Evolutionary conservation across 2,113 vertebrate species (phyloP), one percentile per base, ranked within the genome.

Genomic region (Cairina moschata): DNA sequence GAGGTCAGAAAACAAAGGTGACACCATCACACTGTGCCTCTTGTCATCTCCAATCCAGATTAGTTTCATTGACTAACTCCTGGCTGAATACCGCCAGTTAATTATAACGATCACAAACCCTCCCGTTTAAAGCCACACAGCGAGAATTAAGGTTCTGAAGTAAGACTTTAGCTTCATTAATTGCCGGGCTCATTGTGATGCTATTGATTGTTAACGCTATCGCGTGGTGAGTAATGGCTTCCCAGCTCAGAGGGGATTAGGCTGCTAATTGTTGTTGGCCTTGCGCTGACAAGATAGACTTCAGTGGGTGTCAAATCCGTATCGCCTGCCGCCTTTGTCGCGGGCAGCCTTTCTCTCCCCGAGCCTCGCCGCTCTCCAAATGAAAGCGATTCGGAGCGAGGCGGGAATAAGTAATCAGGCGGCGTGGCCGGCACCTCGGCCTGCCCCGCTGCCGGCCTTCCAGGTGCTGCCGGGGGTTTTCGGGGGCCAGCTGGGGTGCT

Each of bases 201-300:
- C 97, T 98, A 99, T 99, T 98, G 98, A 99, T 99, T 98, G 97
- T 96, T 95, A 97, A 97, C 95, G 98, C 97, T 98, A 98, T 96
- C 76, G 91, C 96, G 87, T 96, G 96, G 97, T 98, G 97, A 98
- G 98, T 97, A 97, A 98, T 98, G 97, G 98, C 98, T 98, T 97
- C 98, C 97, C 29, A 69, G 96, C 96, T 97, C 94, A 81, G 42
- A 88, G 95, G 97, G 98, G 98, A 98, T 98, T 98, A 98, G 97
- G 98, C 98, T 97, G 97, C 98, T 99, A 99, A 99, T 99, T 99
- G 98, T 98, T 98, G 96, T 96, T 98, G 97, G 97, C 97, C 97
- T 97, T 96, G 98, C 97, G 96, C 97, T 98, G 98, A 98, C 98
- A 98, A 98, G 98, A 98, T 98, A 98, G 94, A 96, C 98, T 97